Percentiles rank a stretch among this genome's conserved stretches.
phyloP scores from a whole-genome alignment of 1,140 invertebrate genomes.

The Galendromus occidentalis region DNA sequence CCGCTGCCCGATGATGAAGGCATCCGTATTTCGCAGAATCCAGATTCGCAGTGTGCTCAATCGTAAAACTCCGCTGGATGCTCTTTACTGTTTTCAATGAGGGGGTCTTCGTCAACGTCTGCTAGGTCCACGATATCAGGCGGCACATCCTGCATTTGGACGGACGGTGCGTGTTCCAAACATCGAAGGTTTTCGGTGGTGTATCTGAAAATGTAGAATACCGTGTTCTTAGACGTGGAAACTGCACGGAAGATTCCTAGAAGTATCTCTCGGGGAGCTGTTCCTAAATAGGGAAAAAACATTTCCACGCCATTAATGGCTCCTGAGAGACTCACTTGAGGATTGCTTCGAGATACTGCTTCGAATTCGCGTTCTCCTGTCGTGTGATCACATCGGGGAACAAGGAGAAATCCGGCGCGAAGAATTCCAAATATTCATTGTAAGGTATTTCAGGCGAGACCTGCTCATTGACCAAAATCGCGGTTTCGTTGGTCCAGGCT shows the following conservation, averaged over 20 bases:
- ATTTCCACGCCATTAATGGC: constrained; percentile 48
- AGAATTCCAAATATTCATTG: constrained; percentile 75
- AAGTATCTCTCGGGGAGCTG: no score
- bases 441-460: constrained; percentile 81
- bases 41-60: background rate
- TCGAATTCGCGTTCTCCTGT: constrained; percentile 75
- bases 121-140: constrained; percentile 36
- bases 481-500: constrained; percentile 98
- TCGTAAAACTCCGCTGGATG: constrained; percentile 32
- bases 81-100: constrained; percentile 35
- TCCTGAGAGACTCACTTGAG: constrained; percentile 64
- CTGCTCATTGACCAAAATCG: constrained; percentile 65
- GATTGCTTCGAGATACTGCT: constrained; percentile 46
- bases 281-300: no score
- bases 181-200: constrained; percentile 27
- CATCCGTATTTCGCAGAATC: no score
- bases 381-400: constrained; percentile 66
- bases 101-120: constrained; percentile 18
- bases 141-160: constrained; percentile 84
- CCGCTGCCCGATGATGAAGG: no score
- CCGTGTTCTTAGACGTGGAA: constrained; percentile 13
- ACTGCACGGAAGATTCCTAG: no score
- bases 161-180: constrained; percentile 31
- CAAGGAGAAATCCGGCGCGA: constrained; percentile 79
- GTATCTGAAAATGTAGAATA: constrained; percentile 8